Percentiles rank a stretch among this genome's conserved stretches.
phyloP scores from a whole-genome alignment of 1,140 invertebrate species.

The Euwallacea similis region DNA sequence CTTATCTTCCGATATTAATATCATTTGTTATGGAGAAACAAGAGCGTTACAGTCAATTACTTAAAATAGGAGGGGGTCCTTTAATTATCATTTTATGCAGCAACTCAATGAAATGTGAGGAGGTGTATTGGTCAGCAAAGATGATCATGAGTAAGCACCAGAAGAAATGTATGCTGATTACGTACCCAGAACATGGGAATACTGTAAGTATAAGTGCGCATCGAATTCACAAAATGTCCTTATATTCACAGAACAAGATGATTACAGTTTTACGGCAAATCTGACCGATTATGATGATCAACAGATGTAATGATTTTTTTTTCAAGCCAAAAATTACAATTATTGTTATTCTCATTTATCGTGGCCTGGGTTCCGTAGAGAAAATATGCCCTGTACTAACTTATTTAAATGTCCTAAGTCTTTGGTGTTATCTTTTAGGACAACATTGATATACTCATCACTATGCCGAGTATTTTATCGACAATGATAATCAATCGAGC shows the following conservation, averaged over 20 bases:
- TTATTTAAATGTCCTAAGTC: too few species aligned
- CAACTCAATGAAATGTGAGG: conserved; percentile 41
- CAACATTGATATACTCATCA: conserved; percentile 44
- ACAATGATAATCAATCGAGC: conserved; percentile 38
- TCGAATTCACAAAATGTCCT: too few species aligned
- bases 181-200: conserved; percentile 41
- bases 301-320: too few species aligned
- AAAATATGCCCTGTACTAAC: too few species aligned
- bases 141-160: conserved; percentile 33
- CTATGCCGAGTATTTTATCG: conserved; percentile 42
- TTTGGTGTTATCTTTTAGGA: conserved; percentile 32
- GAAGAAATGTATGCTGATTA: conserved; percentile 32
- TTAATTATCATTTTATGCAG: conserved; percentile 45
- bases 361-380: too few species aligned
- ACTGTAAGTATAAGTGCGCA: conserved; percentile 26
- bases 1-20: conserved; percentile 57
- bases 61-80: conserved; percentile 40
- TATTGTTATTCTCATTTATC: too few species aligned
- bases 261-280: too few species aligned
- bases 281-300: too few species aligned
- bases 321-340: too few species aligned
- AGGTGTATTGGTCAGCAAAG: conserved; percentile 40
- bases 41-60: conserved; percentile 33
- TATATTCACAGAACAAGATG: too few species aligned
- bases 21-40: conserved; percentile 52